A percentile compares a stretch with the other conserved stretches of the same genome.
phyloP scores from a whole-genome alignment of 2,888 invertebrate genomes.

The Augochlorella aurata region DNA sequence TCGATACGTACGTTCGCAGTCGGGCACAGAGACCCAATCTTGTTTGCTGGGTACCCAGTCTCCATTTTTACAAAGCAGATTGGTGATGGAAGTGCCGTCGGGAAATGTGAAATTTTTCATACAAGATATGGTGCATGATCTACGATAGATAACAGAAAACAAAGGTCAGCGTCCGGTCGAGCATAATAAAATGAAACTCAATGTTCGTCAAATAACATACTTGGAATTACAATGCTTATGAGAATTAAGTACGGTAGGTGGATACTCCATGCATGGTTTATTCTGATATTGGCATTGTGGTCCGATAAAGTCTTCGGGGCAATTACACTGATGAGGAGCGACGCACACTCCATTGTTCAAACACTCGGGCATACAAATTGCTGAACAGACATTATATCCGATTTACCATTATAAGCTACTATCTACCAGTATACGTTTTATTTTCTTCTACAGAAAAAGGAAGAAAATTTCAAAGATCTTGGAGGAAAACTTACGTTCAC shows the following conservation, averaged over 20 bases:
- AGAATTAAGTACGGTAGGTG: conserved; percentile 87
- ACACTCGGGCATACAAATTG: conserved; percentile 89
- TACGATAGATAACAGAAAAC: conserved; percentile 71
- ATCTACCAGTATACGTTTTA: not conserved
- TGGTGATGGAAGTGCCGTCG: conserved; percentile 87
- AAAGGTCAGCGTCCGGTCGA: not conserved
- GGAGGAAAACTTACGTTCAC: conserved; percentile 84
- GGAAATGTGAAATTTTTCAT: conserved; percentile 86
- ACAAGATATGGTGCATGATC: conserved; percentile 87
- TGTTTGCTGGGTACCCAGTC: conserved; percentile 87
- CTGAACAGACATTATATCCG: conserved; percentile 82
- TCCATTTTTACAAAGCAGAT: conserved; percentile 87
- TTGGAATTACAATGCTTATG: conserved; percentile 85
- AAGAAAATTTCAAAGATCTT: not conserved
- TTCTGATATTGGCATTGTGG: conserved; percentile 89
- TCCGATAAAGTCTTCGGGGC: conserved; percentile 88
- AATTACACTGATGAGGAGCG: conserved; percentile 89
- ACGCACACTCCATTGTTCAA: conserved; percentile 92
- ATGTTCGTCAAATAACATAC: conserved; percentile 82
- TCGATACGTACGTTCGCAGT: conserved; percentile 86
- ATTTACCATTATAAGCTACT: not conserved
- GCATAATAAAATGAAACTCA: not conserved
- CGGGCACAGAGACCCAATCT: conserved; percentile 86
- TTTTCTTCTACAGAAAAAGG: not conserved
- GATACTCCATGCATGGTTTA: conserved; percentile 87